Evolutionary conservation across 1,140 invertebrate species (phyloP).

Genomic region (Zophobas morio): DNA sequence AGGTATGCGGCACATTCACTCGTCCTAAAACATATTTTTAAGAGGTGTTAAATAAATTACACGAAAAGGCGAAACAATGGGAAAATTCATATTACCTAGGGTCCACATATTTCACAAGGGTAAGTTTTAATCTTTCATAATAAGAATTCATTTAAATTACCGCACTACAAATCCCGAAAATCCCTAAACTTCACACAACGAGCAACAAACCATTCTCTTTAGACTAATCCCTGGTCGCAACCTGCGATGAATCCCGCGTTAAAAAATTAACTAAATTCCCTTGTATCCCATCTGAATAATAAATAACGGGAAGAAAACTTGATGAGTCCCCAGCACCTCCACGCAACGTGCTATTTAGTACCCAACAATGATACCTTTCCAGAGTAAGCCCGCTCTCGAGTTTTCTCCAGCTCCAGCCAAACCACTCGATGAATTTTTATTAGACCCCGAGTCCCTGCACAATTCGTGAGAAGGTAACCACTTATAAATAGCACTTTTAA

Average conservation of each 20-base stretch:
- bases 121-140: no score
- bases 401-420: neutral
- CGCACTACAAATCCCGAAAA: no score
- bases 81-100: no score
- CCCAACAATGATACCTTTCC: constrained; percentile 18
- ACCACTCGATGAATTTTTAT: constrained; percentile 9
- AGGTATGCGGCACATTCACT: no score
- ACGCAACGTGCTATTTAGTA: constrained; percentile 24
- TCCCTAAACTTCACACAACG: no score
- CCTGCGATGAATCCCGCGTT: neutral
- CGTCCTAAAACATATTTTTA: no score
- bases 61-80: no score
- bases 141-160: no score
- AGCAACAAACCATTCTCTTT: neutral
- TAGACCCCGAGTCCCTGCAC: neutral
- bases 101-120: no score
- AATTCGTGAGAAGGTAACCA: neutral
- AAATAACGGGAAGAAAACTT: constrained; percentile 22
- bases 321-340: constrained; percentile 8
- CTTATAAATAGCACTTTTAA: constrained; percentile 28
- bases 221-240: neutral
- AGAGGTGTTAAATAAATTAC: no score
- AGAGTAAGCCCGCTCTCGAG: neutral
- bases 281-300: constrained; percentile 19
- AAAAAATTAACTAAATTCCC: constrained; percentile 25